phyloP scores from a whole-genome alignment of 53 echinoderm and acorn worm species.

The Henricia sp. region DNA sequence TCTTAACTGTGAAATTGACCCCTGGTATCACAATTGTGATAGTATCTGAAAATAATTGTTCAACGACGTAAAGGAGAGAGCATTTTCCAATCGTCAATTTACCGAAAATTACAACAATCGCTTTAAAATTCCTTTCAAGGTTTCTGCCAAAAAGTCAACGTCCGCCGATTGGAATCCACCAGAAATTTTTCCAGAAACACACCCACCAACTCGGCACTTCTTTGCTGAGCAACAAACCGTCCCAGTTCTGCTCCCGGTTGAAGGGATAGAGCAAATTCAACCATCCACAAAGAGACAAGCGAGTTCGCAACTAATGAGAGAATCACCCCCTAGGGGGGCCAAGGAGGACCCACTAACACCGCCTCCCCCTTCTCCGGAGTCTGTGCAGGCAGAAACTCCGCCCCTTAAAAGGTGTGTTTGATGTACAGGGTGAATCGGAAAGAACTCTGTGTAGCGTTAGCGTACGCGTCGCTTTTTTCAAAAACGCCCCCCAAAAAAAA shows the following conservation, averaged over 20 bases:
- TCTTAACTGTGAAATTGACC: no score
- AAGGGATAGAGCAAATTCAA: slow-evolving; percentile 42
- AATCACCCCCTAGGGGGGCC: slow-evolving; percentile 27
- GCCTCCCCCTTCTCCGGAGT: slow-evolving; percentile 23
- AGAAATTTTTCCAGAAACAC: slow-evolving; percentile 69
- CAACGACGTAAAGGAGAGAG: no score
- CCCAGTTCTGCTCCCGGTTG: slow-evolving; percentile 69
- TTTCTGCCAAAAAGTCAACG: slow-evolving; percentile 47
- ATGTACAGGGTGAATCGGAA: neutral
- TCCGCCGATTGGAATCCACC: slow-evolving; percentile 75
- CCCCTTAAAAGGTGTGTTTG: slow-evolving; percentile 33
- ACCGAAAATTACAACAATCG: no score
- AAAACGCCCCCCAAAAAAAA: no score
- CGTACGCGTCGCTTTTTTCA: no score
- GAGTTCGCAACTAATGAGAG: slow-evolving; percentile 37
- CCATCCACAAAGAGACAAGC: slow-evolving; percentile 60
- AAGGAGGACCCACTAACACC: slow-evolving; percentile 37
- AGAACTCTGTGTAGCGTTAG: no score
- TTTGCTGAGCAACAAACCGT: slow-evolving; percentile 63
- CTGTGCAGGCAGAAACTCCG: slow-evolving; percentile 23
- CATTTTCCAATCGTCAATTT: no score
- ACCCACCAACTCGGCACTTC: slow-evolving; percentile 71
- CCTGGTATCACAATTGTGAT: no score
- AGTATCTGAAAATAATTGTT: no score
- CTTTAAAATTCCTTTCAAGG: no score